Evolutionary conservation across 2,113 vertebrate species (phyloP).

Genomic region (Excalfactoria chinensis): DNA sequence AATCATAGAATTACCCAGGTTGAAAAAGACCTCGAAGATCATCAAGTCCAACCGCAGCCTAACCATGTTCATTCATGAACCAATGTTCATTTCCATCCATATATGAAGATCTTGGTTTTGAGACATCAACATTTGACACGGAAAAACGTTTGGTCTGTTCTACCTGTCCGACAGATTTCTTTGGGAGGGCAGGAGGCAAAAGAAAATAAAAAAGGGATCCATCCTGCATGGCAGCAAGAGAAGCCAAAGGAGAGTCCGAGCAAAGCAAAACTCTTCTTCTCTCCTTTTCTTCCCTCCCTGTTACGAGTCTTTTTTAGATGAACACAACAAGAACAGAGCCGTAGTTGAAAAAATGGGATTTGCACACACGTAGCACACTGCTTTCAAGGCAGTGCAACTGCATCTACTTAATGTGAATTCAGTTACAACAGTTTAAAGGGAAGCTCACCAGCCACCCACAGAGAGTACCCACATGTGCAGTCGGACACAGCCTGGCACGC

Average conservation of each 20-base stretch:
- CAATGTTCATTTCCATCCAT: not conserved
- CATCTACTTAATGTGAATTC: not conserved
- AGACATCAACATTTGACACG: not conserved
- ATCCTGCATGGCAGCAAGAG: not conserved
- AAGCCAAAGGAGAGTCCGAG: not conserved
- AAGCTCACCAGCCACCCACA: not conserved
- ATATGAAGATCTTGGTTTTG: not conserved
- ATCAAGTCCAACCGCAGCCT: too few species aligned
- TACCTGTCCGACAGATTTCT: not conserved
- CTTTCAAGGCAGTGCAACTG: not conserved
- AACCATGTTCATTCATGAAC: too few species aligned
- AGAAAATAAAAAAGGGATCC: not conserved
- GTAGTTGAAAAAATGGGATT: not conserved
- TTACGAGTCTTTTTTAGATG: too few species aligned
- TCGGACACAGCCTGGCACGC: not conserved
- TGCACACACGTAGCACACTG: fast-evolving
- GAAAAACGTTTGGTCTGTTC: not conserved
- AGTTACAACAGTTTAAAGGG: not conserved
- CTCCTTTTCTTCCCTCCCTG: not conserved
- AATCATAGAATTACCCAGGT: too few species aligned
- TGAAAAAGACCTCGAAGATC: too few species aligned
- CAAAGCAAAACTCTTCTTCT: not conserved
- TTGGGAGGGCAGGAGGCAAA: not conserved
- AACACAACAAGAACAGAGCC: not conserved
- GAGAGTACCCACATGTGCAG: not conserved